Percentiles rank a stretch among this genome's conserved stretches.
These are phyloP conservation scores for Otolemur crassicaudatus DNA, from an alignment of 2,797 vertebrate genomes.

Conservation along the genomic window DNA sequence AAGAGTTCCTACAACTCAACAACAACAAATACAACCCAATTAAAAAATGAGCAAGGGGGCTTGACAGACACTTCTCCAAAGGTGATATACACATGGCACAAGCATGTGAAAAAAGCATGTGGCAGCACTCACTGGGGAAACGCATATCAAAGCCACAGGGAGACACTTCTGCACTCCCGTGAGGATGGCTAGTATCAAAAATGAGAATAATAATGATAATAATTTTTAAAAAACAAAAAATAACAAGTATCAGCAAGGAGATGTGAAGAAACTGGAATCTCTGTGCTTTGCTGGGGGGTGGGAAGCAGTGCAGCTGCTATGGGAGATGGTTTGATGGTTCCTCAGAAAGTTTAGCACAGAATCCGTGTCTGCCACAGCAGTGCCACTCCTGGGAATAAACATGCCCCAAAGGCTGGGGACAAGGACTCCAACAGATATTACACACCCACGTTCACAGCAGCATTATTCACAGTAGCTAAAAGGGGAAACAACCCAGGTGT, in stretches of 20 bases:
- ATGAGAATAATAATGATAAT: background rate
- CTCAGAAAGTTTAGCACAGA: background rate
- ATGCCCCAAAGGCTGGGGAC: background rate
- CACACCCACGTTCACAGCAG: background rate
- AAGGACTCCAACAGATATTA: background rate
- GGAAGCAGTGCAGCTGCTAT: background rate
- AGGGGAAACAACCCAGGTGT: background rate
- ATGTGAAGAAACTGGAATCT: background rate
- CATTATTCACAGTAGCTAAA: background rate
- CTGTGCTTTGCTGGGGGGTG: background rate
- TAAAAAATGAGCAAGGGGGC: background rate
- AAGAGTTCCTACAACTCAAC: background rate
- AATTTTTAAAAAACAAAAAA: background rate
- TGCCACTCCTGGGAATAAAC: too few species aligned
- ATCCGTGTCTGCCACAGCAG: background rate
- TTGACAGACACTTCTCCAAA: background rate
- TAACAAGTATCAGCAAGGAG: background rate
- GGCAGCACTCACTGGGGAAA: background rate
- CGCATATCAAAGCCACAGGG: background rate
- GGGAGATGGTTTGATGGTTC: background rate
- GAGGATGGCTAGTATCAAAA: background rate
- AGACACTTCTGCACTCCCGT: fast-evolving
- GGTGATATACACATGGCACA: background rate
- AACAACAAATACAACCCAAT: background rate
- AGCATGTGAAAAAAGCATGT: fast-evolving